Base-by-base conservation (phyloP, 2,888 invertebrate genomes). In the Sphaerophoria taeniata region DNA sequence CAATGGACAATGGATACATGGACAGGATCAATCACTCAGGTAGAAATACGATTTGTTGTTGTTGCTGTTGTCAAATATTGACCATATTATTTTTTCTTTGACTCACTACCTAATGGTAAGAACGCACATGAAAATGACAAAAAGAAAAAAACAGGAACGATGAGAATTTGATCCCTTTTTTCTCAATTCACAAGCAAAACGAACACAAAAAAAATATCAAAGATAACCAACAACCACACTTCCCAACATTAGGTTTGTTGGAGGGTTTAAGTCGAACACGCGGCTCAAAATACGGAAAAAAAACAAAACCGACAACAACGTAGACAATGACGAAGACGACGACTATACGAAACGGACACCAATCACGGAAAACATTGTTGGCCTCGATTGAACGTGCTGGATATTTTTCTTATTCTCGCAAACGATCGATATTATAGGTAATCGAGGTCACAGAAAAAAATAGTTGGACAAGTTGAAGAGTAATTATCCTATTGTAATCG, bases 341-440 rank as follows among this genome's bases (percentile, higher is more conserved):
- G 47, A 33, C 34, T 24, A 24, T 24, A 43, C 61, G 16, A 47
- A 63, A 34, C 45, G 45, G 70, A 73, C 76, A 65, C 36, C 85
- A 77, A 85, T 85, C 77, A 81, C 81, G 81, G 85, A 77, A 77
- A 72, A 77, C 73, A 81, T 73, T 77, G 76, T 73, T 81, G 85
- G 81, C 85, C 85, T 85, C 85, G 85, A 85, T 85, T 58, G 76
- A 65, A 79, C 65, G 79, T 79, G 83, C 60, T 71, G 70, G 51
- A 71, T 53, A 56, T 58, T 70, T 36, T 56, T 75, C 67, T 67
- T 75, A 65, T 49, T 69, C 67, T 69, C 79, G 1, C 24, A 24
- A 24, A 24, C 24, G 61, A 79, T 79, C 84, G 49, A 65, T 55
- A 49, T 72, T 24, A 24, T 24, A 24, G 24, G 24, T 24, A 49